Evolutionary conservation across 2,797 vertebrate genomes (phyloP).

Genomic region (Argya squamiceps): DNA sequence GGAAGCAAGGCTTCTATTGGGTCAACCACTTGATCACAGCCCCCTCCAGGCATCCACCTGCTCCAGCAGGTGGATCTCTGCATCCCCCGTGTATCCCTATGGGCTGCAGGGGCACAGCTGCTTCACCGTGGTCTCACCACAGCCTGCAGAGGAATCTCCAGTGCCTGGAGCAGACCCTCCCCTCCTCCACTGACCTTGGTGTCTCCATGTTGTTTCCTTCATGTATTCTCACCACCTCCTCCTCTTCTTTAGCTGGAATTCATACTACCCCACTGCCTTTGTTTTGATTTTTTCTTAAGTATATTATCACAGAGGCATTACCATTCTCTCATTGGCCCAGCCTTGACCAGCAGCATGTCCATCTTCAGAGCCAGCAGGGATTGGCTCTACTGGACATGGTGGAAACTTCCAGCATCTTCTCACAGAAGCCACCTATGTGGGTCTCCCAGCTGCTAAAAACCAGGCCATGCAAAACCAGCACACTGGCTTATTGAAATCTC

Average conservation of each 20-base stretch:
- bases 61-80: accelerated
- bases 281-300: background rate
- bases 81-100: accelerated
- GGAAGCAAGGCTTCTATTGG: accelerated
- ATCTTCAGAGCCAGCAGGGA: background rate
- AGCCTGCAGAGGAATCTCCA: accelerated
- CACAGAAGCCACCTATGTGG: background rate
- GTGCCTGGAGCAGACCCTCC: accelerated
- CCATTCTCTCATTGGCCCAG: background rate
- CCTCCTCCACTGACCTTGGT: background rate
- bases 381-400: background rate
- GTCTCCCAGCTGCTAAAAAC: background rate
- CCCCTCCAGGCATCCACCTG: background rate
- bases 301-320: background rate
- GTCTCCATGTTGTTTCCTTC: background rate
- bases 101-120: background rate
- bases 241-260: background rate
- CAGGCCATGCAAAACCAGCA: background rate
- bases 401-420: background rate
- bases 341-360: background rate
- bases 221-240: background rate
- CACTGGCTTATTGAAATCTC: background rate
- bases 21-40: background rate
- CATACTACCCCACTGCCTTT: background rate
- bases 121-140: accelerated